Base-by-base conservation (phyloP, 2,888 invertebrate genomes). In the Pinctada fucata region DNA sequence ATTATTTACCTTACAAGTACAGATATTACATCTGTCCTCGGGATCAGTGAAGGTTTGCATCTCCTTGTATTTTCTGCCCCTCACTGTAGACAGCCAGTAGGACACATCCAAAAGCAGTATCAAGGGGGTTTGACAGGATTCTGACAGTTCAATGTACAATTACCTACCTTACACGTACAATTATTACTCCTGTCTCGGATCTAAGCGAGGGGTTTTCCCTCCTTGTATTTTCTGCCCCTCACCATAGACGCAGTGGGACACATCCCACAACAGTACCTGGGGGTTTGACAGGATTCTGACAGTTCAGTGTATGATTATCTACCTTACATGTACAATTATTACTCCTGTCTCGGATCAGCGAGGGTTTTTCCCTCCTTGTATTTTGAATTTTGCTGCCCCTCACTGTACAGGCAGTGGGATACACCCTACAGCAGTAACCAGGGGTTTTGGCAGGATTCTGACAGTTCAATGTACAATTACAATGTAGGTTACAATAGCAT, bases 91-190 rank as follows among this genome's bases (percentile, higher is more conserved):
- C 90, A 90, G 3, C 84, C 82, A 74, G 82, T 79, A 10, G 86
- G 79, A 81, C 91, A 91, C 31, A 81, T 82, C 4, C 88, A 88
- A 77, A 90, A 91, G 80, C 91, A 91, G 51, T 82, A 81, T 48
- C 88, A 88, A 4, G 85, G 83, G 45, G 81, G 79, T 13, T 83
- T 83, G 4, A 82, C 82, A 0, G 90, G 89, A 69, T 87, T 82
- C 13, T 78, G 76, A 82, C 91, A 91, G 78, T 82, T 82, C 13
- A 86, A 31, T 31, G 31, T 31, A 31, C 31, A 31, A 31, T 31
- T 31, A 84, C 87, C 82, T 73, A 89, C 90, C 84, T 84, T 81
- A 78, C 91, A 91, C 5, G 85, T 85, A 77, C 91, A 91, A 58
- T 83, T 78, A 58, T 84, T 83, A 76, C 91, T 90, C 64, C 84